Evolutionary conservation across 2,797 vertebrate species (phyloP).

Genomic region (Danio kyathit): DNA sequence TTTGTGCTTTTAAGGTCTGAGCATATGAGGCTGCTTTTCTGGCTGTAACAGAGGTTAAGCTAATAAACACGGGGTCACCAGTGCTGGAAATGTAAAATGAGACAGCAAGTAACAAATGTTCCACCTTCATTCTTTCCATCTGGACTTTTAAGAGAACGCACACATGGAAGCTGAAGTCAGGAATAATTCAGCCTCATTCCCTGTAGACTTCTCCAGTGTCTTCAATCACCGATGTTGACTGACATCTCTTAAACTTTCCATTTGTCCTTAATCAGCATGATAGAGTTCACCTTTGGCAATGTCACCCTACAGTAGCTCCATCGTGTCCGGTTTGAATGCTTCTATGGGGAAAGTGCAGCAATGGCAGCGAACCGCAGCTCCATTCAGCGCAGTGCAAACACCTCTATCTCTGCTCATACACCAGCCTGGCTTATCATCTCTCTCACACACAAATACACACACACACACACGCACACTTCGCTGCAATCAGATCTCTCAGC

Average conservation of each 20-base stretch:
- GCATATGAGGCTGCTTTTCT: constrained; percentile 60
- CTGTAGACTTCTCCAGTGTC: constrained; percentile 40
- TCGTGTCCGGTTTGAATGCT: constrained; percentile 67
- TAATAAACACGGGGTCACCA: constrained; percentile 74
- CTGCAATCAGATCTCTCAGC: constrained; percentile 76
- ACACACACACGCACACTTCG: constrained; percentile 77
- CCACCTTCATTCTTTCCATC: constrained; percentile 68
- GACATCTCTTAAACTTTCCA: constrained; percentile 45
- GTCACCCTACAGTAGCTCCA: constrained; percentile 49
- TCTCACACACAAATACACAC: constrained; percentile 79
- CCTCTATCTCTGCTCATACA: constrained; percentile 47
- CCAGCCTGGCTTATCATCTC: constrained; percentile 72
- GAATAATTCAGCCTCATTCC: constrained; percentile 32
- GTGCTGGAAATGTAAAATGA: constrained; percentile 71
- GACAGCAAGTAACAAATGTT: constrained; percentile 66
- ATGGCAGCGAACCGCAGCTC: constrained; percentile 64
- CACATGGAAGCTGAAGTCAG: constrained; percentile 47
- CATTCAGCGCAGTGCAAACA: constrained; percentile 48
- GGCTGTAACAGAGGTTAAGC: constrained; percentile 67
- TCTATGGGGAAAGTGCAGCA: constrained; percentile 59
- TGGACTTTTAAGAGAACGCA: constrained; percentile 62
- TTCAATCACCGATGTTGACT: constrained; percentile 33
- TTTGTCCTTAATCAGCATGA: constrained; percentile 61
- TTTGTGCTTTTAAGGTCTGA: constrained; percentile 62
- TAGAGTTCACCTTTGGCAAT: constrained; percentile 66